Base-by-base conservation (phyloP, 2,113 vertebrate genomes). In the Takifugu flavidus region DNA sequence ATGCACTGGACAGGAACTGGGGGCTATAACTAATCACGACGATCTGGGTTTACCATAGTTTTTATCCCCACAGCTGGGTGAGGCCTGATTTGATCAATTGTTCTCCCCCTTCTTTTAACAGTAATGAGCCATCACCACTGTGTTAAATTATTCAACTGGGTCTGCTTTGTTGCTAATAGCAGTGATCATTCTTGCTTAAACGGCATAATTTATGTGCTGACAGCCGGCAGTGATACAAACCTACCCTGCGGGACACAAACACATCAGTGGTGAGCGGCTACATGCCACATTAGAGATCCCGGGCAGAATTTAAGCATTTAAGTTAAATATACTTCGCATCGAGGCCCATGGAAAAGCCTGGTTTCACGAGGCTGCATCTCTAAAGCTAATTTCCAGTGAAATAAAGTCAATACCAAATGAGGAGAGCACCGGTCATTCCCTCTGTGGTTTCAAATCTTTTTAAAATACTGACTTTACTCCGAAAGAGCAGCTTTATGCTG, bases 161-260 rank as follows among this genome's bases (percentile, higher is more conserved):
- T 20, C 66, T 62, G 58, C 83, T 84, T 88, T 87, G 83, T 82
- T 82, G 64, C 78, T 89, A 89, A 89, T 87, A 82, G 87, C 59
- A 52, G 75, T 84, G 77, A 89, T 89, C 78, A 84, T 82, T 89
- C 88, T 82, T 78, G 70, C 69, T 83, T 86, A 89, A 90, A 88
- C 11, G 54, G 67, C 71, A 72, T 86, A 81, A 89, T 79, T 67
- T 84, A 85, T 82, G 64, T 51, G 53, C 75, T 83, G 86, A 88
- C 83, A 87, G 79, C 67, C 78, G 68, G 69, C 84, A 67, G 79
- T 78, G 83, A 83, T 82, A 87, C 84, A 85, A 83, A 77, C 78
- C 68, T 62, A 60, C 80, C 86, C 70, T 61, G 0, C 0, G 84
- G 82, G 87, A 82, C 63, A 69, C 72, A 72, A 84, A 83, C 87